phyloP scores from a whole-genome alignment of 2,888 invertebrate genomes.

The Cactoblastis cactorum region DNA sequence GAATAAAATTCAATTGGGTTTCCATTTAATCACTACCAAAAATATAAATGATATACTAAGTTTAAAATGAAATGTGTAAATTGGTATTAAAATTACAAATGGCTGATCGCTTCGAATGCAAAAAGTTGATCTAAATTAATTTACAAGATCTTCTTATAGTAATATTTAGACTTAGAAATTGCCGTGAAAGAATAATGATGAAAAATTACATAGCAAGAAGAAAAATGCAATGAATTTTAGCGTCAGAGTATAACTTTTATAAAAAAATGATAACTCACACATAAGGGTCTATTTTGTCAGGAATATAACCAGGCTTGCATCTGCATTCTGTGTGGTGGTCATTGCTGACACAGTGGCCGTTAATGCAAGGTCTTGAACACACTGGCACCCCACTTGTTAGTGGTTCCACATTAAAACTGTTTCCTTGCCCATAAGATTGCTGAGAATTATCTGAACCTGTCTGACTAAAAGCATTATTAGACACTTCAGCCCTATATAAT shows the following conservation, averaged over 20 bases:
- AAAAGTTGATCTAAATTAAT: no score
- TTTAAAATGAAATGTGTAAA: no score
- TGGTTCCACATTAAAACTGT: slow-evolving; percentile 19
- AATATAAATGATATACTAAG: no score
- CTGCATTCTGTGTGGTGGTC: slow-evolving; percentile 79
- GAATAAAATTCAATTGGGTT: background rate
- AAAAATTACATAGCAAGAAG: no score
- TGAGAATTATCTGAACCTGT: background rate
- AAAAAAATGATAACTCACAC: slow-evolving; percentile 38
- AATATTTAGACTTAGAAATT: no score
- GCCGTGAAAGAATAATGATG: no score
- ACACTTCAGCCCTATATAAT: background rate
- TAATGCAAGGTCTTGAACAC: slow-evolving; percentile 83
- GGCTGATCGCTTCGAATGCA: no score
- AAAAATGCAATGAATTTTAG: background rate
- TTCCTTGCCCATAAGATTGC: background rate
- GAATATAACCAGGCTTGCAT: slow-evolving; percentile 74
- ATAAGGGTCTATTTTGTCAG: slow-evolving; percentile 52
- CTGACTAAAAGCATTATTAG: background rate
- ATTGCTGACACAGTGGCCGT: slow-evolving; percentile 81
- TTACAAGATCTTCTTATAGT: no score
- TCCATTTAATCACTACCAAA: no score
- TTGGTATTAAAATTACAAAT: no score
- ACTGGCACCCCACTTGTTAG: slow-evolving; percentile 23
- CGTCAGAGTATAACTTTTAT: background rate